Percentiles rank a stretch among this genome's conserved stretches.
Evolutionary conservation across 2,888 invertebrate genomes (phyloP).

Genomic region (Spisula subtruncata): DNA sequence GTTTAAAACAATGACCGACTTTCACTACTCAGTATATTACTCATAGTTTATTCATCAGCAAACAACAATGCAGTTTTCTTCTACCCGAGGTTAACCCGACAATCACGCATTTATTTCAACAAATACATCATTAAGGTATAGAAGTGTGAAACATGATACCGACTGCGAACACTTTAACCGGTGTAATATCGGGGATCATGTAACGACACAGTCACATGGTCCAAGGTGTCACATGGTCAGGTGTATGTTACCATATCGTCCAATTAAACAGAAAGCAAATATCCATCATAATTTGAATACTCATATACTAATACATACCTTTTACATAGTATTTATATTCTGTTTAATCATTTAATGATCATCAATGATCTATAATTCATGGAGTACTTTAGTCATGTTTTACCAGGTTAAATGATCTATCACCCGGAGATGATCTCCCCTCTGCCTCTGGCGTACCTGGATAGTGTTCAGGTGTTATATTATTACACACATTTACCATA

Average conservation of each 20-base stretch:
- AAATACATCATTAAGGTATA: neutral
- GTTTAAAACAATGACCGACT: neutral
- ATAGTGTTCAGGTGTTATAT: too few relatives aligned
- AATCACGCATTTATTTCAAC: conserved; percentile 3
- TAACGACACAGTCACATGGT: neutral
- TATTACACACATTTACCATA: too few relatives aligned
- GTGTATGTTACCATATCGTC: neutral
- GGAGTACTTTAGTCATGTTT: too few relatives aligned
- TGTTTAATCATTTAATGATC: too few relatives aligned
- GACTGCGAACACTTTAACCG: neutral
- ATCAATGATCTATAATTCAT: too few relatives aligned
- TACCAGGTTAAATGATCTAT: too few relatives aligned
- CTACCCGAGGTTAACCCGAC: neutral
- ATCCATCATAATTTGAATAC: neutral
- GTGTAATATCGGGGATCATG: neutral
- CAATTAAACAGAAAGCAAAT: neutral
- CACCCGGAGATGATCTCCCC: neutral
- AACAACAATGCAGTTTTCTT: neutral
- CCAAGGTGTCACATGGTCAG: too few relatives aligned
- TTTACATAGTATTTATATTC: neutral
- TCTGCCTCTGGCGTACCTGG: too few relatives aligned
- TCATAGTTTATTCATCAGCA: conserved; percentile 4
- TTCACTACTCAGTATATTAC: neutral
- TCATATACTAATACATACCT: conserved; percentile 13
- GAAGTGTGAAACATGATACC: neutral